phyloP scores from a whole-genome alignment of 2,797 vertebrate genomes.

The Mus minutoides region DNA sequence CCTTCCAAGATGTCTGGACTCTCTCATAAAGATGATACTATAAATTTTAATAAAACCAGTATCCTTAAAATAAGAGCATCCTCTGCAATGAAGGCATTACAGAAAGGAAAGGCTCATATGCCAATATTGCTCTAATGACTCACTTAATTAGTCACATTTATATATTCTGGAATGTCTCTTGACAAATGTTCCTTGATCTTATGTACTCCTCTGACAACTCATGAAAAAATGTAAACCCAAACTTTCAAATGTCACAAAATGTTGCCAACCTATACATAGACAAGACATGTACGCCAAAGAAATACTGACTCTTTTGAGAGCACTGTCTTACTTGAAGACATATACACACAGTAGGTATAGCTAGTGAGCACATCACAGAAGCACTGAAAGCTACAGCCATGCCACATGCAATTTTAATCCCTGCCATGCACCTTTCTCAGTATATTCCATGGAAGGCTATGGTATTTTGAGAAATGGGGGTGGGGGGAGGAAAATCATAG shows the following conservation, averaged over 20 bases:
- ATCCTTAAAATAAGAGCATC: not conserved
- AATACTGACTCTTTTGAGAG: constrained; percentile 63
- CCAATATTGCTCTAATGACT: not conserved
- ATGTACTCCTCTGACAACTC: constrained; percentile 17
- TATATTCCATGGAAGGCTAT: constrained; percentile 81
- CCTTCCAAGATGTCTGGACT: not conserved
- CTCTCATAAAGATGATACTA: not conserved
- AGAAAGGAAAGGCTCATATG: not conserved
- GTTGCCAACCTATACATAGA: constrained; percentile 52
- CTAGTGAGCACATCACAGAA: constrained; percentile 81
- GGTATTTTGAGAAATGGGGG: constrained; percentile 75
- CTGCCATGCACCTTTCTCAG: constrained; percentile 85
- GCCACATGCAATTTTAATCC: constrained; percentile 86
- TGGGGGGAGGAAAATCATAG: constrained; percentile 72
- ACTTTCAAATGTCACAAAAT: constrained; percentile 7
- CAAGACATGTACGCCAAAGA: constrained; percentile 49
- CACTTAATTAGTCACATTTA: constrained; percentile 24
- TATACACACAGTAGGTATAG: constrained; percentile 76
- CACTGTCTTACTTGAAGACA: constrained; percentile 65
- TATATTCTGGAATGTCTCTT: not conserved
- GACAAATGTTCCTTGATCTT: not conserved
- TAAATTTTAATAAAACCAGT: not conserved
- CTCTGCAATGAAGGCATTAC: not conserved
- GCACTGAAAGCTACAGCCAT: constrained; percentile 82
- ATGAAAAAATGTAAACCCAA: not conserved